Percentiles rank a stretch among this genome's conserved stretches.
phyloP scores from a whole-genome alignment of 2,113 vertebrate genomes.

The human (Homo sapiens) region GRCh38 chr21:30137001-30137500 shows the following conservation, averaged over 20 bases:
- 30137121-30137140: neutral
- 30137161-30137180: neutral
- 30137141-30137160: neutral
- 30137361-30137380: neutral
- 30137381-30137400: neutral
- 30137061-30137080: no score
- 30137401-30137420: neutral
- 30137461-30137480: neutral
- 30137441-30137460: neutral
- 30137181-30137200: neutral
- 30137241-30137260: neutral
- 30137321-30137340: neutral
- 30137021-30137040: neutral
- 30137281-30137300: neutral
- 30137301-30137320: neutral
- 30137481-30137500: neutral
- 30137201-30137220: neutral
- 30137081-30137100: neutral
- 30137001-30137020: neutral
- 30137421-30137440: neutral
- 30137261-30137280: neutral
- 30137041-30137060: neutral
- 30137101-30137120: neutral
- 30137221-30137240: neutral
- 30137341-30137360: neutral